phyloP scores from a whole-genome alignment of 2,113 vertebrate genomes.

The Nerophis ophidion region DNA sequence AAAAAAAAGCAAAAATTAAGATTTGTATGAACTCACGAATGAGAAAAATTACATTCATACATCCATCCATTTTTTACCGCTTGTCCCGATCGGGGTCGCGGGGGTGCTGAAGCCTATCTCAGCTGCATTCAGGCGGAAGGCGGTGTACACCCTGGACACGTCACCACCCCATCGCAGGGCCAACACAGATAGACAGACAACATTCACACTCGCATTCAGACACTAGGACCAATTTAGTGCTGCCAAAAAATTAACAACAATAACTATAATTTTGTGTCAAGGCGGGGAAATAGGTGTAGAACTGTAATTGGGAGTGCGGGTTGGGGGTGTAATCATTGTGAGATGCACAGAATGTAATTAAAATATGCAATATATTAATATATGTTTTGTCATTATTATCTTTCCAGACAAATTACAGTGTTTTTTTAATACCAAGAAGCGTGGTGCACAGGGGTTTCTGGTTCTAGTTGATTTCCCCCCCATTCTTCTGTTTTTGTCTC shows the following conservation, averaged over 20 bases:
- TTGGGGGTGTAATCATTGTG: slow-evolving; percentile 43
- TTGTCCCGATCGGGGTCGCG: too few relatives aligned
- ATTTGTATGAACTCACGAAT: slow-evolving; percentile 66
- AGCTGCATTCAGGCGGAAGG: too few relatives aligned
- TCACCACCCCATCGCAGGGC: too few relatives aligned
- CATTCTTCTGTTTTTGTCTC: slow-evolving; percentile 52
- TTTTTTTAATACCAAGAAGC: slow-evolving; percentile 26
- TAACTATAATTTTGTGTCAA: slow-evolving; percentile 52
- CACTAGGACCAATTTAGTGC: too few relatives aligned
- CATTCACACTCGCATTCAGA: too few relatives aligned
- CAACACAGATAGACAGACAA: too few relatives aligned
- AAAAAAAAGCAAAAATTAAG: slow-evolving; percentile 56
- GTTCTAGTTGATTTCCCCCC: slow-evolving; percentile 48
- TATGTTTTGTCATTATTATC: slow-evolving; percentile 65
- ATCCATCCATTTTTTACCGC: too few relatives aligned
- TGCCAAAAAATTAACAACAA: too few relatives aligned
- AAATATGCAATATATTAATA: slow-evolving; percentile 27
- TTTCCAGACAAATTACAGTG: slow-evolving; percentile 64
- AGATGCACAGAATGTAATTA: slow-evolving; percentile 61
- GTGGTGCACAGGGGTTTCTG: background rate
- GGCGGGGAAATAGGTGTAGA: slow-evolving; percentile 31
- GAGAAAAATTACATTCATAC: slow-evolving; percentile 61
- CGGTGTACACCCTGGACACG: too few relatives aligned
- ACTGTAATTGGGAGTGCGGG: slow-evolving; percentile 35
- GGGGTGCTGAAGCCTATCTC: too few relatives aligned